These are phyloP conservation scores for Brachyopa scutellaris DNA, from an alignment of 2,888 invertebrate species.

Conservation along the genomic window DNA sequence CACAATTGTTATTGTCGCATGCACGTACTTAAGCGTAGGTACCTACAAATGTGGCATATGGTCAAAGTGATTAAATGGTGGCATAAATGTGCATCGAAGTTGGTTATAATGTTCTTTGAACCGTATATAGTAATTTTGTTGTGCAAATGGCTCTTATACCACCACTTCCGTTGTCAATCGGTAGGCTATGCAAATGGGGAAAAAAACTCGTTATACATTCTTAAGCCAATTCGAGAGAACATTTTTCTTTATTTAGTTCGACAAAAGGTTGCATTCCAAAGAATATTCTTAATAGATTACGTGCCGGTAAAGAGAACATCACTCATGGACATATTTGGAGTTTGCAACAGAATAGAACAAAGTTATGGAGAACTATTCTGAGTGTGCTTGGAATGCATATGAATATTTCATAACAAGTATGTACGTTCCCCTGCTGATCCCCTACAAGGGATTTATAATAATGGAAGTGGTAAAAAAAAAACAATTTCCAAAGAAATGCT, in stretches of 20 bases:
- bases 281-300: neutral
- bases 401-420: no score
- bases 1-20: conserved; percentile 23
- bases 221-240: neutral
- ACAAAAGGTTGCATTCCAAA: neutral
- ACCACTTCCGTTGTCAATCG: neutral
- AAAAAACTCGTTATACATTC: neutral
- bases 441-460: no score
- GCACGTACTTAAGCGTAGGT: no score
- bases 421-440: no score
- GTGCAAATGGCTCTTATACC: neutral
- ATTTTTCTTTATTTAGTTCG: neutral
- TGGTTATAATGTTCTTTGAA: neutral
- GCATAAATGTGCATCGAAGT: conserved; percentile 28
- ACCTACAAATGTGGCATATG: conserved; percentile 46
- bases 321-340: neutral
- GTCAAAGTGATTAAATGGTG: conserved; percentile 36
- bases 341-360: no score
- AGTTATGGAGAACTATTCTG: no score
- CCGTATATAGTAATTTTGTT: conserved; percentile 4
- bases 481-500: no score
- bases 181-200: neutral
- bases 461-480: no score
- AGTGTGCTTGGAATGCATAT: no score
- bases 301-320: neutral